A percentile compares a stretch with the other conserved stretches of the same genome.
Evolutionary conservation across 92 coral and sea anemone genomes (phyloP).

Genomic region (Desmophyllum pertusum): DNA sequence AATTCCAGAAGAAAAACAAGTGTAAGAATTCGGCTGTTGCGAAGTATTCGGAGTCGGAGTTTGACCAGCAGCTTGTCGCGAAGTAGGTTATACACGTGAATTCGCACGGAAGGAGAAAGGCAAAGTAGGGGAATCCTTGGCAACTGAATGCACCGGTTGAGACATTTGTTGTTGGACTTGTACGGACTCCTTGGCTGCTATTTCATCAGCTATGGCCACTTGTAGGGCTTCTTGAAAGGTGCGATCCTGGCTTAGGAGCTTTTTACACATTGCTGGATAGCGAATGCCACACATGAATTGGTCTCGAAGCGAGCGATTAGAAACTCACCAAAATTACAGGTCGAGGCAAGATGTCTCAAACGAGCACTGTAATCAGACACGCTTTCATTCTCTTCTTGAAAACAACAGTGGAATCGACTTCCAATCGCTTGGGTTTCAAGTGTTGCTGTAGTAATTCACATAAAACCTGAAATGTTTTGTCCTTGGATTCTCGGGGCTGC

Average conservation of each 20-base stretch:
- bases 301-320: conserved; percentile 48
- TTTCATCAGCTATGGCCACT: conserved; percentile 52
- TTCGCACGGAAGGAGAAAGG: background rate
- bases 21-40: conserved; percentile 8
- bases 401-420: conserved; percentile 35
- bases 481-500: background rate
- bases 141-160: conserved; percentile 32
- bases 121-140: background rate
- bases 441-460: conserved; percentile 35
- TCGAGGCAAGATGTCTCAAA: conserved; percentile 44
- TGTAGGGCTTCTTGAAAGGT: conserved; percentile 42
- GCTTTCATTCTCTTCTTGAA: conserved; percentile 54
- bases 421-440: conserved; percentile 42
- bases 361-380: conserved; percentile 45
- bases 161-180: conserved; percentile 38
- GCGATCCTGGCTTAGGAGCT: conserved; percentile 50
- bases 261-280: conserved; percentile 37
- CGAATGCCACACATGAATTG: conserved; percentile 45
- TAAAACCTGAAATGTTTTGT: conserved; percentile 33
- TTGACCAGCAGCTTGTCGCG: background rate
- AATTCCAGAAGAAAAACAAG: conserved; percentile 38
- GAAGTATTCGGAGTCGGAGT: background rate
- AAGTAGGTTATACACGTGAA: no score
- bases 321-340: conserved; percentile 51
- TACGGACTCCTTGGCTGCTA: conserved; percentile 52